phyloP scores from a whole-genome alignment of 1,140 invertebrate species.

The Lasioglossum baleicum region DNA sequence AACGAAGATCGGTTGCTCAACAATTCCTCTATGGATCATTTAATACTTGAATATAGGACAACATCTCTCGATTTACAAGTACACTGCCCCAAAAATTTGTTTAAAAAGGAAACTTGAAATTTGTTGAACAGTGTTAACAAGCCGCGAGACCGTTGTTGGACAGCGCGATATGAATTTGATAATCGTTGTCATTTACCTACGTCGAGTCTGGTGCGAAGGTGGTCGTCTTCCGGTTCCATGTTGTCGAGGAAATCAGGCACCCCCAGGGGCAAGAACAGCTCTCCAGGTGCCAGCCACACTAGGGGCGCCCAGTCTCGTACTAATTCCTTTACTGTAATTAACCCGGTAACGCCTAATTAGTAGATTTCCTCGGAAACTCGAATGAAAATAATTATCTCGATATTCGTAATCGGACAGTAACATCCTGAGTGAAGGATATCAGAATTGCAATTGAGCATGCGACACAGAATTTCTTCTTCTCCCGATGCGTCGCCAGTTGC shows the following conservation, averaged over 20 bases:
- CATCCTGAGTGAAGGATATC: too few relatives aligned
- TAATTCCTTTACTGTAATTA: slow-evolving; percentile 77
- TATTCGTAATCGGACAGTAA: too few relatives aligned
- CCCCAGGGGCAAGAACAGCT: slow-evolving; percentile 82
- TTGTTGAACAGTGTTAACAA: too few relatives aligned
- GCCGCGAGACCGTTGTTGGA: too few relatives aligned
- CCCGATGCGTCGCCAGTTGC: too few relatives aligned
- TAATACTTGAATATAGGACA: neutral
- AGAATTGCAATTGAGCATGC: neutral
- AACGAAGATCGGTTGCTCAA: slow-evolving; percentile 81
- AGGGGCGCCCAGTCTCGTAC: slow-evolving; percentile 83
- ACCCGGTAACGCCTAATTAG: neutral
- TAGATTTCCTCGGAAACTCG: too few relatives aligned
- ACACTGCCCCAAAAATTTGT: too few relatives aligned
- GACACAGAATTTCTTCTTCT: neutral
- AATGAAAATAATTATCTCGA: too few relatives aligned
- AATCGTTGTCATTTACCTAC: slow-evolving; percentile 73
- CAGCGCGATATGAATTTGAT: too few relatives aligned
- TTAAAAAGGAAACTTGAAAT: too few relatives aligned
- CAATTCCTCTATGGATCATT: slow-evolving; percentile 72
- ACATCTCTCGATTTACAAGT: too few relatives aligned
- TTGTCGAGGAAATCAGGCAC: slow-evolving; percentile 83
- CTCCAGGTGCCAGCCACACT: slow-evolving; percentile 84
- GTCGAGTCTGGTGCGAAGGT: slow-evolving; percentile 80
- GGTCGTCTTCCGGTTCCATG: slow-evolving; percentile 78